These are phyloP conservation scores for Amniataba percoides DNA, from an alignment of 2,797 vertebrate species.

Conservation along the genomic window DNA sequence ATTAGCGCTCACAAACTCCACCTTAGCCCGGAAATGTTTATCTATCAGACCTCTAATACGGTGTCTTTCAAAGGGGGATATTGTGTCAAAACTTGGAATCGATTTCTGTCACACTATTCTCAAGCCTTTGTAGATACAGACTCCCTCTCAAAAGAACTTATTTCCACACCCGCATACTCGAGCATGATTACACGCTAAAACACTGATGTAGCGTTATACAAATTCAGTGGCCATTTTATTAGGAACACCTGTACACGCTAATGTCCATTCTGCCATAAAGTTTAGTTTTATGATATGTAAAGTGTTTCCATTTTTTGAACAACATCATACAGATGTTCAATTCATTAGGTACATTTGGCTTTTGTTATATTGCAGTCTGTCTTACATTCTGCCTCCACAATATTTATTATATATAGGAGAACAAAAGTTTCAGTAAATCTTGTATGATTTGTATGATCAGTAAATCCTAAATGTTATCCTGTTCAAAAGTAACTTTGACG, in stretches of 20 bases:
- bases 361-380: background rate
- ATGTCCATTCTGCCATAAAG: background rate
- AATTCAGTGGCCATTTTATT: background rate
- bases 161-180: background rate
- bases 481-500: background rate
- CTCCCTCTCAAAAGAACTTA: background rate
- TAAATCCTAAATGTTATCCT: background rate
- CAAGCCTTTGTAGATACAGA: background rate
- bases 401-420: background rate
- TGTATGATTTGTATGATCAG: no score
- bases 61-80: background rate
- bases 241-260: background rate
- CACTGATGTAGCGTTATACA: background rate
- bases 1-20: background rate
- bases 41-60: background rate
- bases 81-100: constrained; percentile 1
- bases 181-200: background rate
- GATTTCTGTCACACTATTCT: constrained; percentile 12
- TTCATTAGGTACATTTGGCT: background rate
- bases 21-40: background rate
- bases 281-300: background rate
- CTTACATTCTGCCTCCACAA: background rate
- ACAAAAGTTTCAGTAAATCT: background rate
- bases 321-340: background rate
- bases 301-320: background rate